phyloP scores from a whole-genome alignment of 2,113 vertebrate species.

The Xiphophorus couchianus region DNA sequence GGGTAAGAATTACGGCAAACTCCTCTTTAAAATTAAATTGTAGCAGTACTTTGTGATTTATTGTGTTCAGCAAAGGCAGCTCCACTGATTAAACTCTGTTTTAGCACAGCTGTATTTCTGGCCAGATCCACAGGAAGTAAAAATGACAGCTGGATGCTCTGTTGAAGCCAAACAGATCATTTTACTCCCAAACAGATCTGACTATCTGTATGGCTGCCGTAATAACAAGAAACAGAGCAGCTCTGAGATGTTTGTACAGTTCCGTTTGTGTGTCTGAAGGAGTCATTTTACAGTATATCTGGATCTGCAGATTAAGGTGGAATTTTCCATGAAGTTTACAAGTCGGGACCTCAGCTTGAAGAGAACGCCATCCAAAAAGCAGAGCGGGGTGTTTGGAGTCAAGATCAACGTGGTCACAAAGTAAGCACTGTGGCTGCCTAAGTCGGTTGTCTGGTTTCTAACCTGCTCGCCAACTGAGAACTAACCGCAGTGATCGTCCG shows the following conservation, averaged over 20 bases:
- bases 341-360: conserved; percentile 98
- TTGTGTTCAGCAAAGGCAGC: not conserved
- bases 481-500: not conserved
- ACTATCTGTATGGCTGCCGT: not conserved
- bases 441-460: not conserved
- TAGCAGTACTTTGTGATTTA: not conserved
- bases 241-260: not conserved
- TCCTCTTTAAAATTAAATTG: not conserved
- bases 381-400: conserved; percentile 97
- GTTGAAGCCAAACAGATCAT: not conserved
- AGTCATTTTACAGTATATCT: not conserved
- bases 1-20: conserved; percentile 82
- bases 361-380: conserved; percentile 97
- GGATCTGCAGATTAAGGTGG: conserved; percentile 92
- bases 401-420: conserved; percentile 98
- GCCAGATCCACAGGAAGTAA: not conserved
- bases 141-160: not conserved
- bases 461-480: not conserved
- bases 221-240: not conserved
- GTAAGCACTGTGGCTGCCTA: conserved; percentile 68
- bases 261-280: not conserved
- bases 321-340: conserved; percentile 99
- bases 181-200: not conserved
- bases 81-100: not conserved
- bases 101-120: not conserved